These are phyloP conservation scores for Phocoena phocoena DNA, from an alignment of 2,113 vertebrate species.

Conservation along the genomic window DNA sequence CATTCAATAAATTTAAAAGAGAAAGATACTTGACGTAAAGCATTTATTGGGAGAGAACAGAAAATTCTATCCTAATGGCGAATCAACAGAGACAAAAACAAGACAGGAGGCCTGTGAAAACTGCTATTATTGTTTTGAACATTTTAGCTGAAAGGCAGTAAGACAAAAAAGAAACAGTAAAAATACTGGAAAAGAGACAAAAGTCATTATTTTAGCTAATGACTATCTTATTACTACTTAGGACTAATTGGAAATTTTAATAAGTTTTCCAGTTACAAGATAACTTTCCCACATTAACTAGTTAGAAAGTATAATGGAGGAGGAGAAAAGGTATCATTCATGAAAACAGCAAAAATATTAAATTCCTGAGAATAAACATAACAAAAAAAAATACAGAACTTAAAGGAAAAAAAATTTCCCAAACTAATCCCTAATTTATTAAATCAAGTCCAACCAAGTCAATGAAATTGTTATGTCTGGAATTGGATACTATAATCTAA, in stretches of 20 bases:
- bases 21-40: neutral
- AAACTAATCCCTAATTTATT: neutral
- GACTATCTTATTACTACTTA: neutral
- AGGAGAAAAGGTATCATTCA: neutral
- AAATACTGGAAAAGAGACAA: neutral
- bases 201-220: neutral
- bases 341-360: neutral
- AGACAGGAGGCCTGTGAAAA: neutral
- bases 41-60: neutral
- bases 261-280: neutral
- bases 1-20: neutral
- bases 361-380: neutral
- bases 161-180: neutral
- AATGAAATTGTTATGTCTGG: neutral
- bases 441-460: neutral
- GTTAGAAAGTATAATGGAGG: neutral
- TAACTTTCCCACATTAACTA: neutral
- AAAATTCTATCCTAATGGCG: neutral
- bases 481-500: neutral
- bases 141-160: neutral
- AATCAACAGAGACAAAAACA: neutral
- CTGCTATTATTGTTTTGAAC: neutral
- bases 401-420: neutral
- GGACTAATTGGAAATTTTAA: neutral
- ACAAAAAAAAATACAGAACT: conserved; percentile 8